These are phyloP conservation scores for Enteromius viviparus DNA, from an alignment of 2,797 vertebrate genomes.

Conservation along the genomic window DNA sequence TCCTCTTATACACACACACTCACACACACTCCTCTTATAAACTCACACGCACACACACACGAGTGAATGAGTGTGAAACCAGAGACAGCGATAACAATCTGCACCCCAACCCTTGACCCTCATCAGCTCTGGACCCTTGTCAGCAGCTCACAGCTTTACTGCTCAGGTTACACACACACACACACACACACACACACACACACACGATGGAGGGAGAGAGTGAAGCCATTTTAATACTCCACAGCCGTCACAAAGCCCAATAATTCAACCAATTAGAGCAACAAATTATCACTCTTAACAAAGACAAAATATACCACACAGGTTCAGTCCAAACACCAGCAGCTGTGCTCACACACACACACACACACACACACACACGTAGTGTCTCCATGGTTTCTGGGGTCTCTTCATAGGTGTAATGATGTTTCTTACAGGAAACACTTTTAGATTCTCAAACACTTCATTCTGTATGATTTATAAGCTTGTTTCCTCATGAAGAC, in stretches of 20 bases:
- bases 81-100: slow-evolving; percentile 83
- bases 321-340: slow-evolving; percentile 5
- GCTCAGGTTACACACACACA: slow-evolving; percentile 53
- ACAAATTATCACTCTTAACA: slow-evolving; percentile 15
- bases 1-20: not conserved
- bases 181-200: not conserved
- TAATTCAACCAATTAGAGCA: slow-evolving; percentile 34
- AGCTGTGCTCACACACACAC: not conserved
- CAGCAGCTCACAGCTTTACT: slow-evolving; percentile 69
- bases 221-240: not conserved
- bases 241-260: not conserved
- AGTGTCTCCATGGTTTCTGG: no score
- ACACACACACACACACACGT: not conserved
- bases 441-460: no score
- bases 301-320: slow-evolving; percentile 12
- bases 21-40: not conserved
- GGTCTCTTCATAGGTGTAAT: no score
- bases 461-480: no score
- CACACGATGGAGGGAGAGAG: not conserved
- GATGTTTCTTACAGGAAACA: no score
- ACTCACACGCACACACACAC: slow-evolving; percentile 18
- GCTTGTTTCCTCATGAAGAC: no score
- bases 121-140: slow-evolving; percentile 71
- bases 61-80: slow-evolving; percentile 75
- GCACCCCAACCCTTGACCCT: slow-evolving; percentile 81